These are phyloP conservation scores for Glossophaga mutica DNA, from an alignment of 2,797 vertebrate species.

Conservation along the genomic window DNA sequence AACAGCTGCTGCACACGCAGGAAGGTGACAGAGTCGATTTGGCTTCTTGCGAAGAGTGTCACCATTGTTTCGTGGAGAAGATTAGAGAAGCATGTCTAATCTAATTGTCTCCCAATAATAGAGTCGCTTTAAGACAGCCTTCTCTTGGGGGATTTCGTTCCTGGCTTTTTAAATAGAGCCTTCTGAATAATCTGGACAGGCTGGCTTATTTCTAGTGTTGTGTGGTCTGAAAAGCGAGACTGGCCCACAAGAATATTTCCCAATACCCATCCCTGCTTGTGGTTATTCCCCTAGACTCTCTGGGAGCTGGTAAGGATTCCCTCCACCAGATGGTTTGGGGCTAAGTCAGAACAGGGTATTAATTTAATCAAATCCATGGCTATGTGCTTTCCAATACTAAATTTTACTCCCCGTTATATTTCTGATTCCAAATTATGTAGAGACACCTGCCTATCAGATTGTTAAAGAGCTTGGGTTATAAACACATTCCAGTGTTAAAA, in stretches of 20 bases:
- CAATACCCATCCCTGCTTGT: not conserved
- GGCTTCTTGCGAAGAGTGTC: slow-evolving; percentile 13
- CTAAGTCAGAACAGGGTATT: not conserved
- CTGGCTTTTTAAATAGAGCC: not conserved
- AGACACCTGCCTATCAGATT: not conserved
- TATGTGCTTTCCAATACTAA: not conserved
- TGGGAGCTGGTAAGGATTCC: too few species aligned
- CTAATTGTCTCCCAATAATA: slow-evolving; percentile 51
- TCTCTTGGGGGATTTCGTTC: not conserved
- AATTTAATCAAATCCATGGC: not conserved
- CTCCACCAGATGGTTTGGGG: not conserved
- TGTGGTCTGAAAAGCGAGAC: not conserved
- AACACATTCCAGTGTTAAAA: not conserved
- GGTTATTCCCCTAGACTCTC: not conserved
- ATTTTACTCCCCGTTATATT: not conserved
- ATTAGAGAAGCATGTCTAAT: slow-evolving; percentile 56
- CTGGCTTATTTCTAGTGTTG: not conserved
- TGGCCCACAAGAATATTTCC: not conserved
- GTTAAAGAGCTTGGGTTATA: not conserved
- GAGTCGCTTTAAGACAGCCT: not conserved
- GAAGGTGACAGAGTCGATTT: slow-evolving; percentile 60
- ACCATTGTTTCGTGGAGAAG: not conserved
- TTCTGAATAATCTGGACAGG: not conserved
- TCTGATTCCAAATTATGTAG: not conserved
- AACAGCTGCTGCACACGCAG: slow-evolving; percentile 59